phyloP scores from a whole-genome alignment of 2,113 vertebrate species.

The Pithys albifrons region DNA sequence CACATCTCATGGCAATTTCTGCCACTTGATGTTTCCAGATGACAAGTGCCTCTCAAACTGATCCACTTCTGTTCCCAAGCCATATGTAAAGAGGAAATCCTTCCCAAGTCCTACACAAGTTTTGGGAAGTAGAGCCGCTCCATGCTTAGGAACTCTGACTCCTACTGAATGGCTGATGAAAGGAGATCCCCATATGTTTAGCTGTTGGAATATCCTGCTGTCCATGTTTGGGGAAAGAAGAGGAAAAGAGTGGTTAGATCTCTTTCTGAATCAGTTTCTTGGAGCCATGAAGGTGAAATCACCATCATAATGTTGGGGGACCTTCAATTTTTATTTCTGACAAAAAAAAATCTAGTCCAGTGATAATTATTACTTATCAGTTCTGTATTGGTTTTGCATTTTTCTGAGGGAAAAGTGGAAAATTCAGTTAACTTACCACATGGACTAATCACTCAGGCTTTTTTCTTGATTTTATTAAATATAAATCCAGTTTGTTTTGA shows the following conservation, averaged over 20 bases:
- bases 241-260: not conserved
- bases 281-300: not conserved
- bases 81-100: not conserved
- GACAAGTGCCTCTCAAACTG: not conserved
- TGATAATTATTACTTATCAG: not conserved
- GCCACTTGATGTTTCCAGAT: not conserved
- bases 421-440: not conserved
- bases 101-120: not conserved
- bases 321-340: not conserved
- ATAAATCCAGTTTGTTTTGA: not conserved
- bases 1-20: not conserved
- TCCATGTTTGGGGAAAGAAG: not conserved
- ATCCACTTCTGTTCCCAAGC: not conserved
- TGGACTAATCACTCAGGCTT: not conserved
- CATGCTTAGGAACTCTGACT: not conserved
- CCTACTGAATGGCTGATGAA: not conserved
- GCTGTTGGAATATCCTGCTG: not conserved
- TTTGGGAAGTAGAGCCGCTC: not conserved
- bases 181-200: not conserved
- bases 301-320: rapidly evolving
- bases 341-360: not conserved
- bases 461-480: not conserved
- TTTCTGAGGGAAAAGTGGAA: not conserved
- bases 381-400: not conserved
- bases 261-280: not conserved